Conservation (phyloP, 2,797 vertebrate species). For the Eremophila alpestris region DNA sequence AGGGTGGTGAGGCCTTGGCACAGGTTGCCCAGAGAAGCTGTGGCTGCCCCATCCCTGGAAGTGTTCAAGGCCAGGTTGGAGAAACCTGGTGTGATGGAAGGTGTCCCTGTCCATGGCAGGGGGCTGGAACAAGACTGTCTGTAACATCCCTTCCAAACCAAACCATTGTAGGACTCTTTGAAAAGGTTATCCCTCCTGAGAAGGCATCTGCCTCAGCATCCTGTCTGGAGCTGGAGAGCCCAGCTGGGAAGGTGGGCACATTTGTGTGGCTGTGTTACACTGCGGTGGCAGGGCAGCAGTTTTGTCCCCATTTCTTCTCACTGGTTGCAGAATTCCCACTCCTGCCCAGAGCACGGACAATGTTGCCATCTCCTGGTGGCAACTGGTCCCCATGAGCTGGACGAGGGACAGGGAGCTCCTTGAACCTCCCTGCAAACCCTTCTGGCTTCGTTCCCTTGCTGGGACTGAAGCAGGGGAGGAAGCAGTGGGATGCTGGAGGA, state of each 20-base stretch:
- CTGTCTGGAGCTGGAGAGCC: background rate
- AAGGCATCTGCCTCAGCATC: background rate
- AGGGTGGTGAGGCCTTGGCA: background rate
- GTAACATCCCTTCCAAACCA: background rate
- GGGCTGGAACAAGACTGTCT: background rate
- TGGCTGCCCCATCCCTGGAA: background rate
- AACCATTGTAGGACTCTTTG: too few species aligned
- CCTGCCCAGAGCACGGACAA: background rate
- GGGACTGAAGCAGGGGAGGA: background rate
- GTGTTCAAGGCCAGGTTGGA: background rate
- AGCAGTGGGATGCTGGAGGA: background rate
- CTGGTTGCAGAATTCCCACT: background rate
- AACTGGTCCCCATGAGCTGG: background rate
- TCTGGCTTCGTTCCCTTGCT: background rate
- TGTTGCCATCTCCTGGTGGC: background rate
- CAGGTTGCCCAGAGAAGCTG: background rate
- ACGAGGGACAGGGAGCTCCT: accelerated
- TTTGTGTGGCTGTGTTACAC: accelerated
- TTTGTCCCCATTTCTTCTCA: background rate
- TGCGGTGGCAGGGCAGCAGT: accelerated
- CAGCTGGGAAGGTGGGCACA: background rate
- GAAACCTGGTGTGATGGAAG: background rate
- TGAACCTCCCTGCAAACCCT: background rate
- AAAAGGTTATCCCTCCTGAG: background rate
- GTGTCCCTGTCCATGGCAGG: background rate